Conservation (phyloP, 1,140 invertebrate genomes). For the Oncopodura yosiiana region DNA sequence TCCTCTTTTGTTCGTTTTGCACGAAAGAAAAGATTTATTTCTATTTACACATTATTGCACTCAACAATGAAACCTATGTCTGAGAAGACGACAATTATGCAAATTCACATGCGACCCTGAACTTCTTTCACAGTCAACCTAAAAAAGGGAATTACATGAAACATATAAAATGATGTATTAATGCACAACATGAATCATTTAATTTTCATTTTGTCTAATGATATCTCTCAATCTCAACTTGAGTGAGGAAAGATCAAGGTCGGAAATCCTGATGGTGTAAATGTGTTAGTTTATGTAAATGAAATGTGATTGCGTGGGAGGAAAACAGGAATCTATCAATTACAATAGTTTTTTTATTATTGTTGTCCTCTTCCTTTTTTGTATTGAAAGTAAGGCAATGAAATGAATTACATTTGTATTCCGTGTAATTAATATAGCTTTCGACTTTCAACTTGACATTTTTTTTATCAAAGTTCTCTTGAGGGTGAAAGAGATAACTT, state of each 20-base stretch:
- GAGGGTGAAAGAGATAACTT: no score
- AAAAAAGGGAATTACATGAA: neutral
- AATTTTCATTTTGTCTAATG: neutral
- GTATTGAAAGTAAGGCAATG: neutral
- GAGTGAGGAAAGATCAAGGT: slow-evolving; percentile 10
- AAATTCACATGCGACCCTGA: neutral
- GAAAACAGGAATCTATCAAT: no score
- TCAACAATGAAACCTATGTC: neutral
- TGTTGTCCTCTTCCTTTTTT: neutral
- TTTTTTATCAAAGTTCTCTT: no score
- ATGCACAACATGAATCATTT: neutral
- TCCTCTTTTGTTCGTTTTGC: no score
- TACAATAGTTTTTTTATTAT: no score
- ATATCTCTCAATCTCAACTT: neutral
- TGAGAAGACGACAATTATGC: neutral
- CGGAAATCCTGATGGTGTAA: no score
- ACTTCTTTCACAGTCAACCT: neutral
- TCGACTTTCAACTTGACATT: neutral
- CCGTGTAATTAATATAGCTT: neutral
- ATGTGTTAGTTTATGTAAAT: no score
- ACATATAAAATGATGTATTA: neutral
- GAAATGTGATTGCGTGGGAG: slow-evolving; percentile 1
- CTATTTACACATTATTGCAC: no score
- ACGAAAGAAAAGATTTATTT: no score
- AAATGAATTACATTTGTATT: neutral